These are phyloP conservation scores for Zaprionus bogoriensis DNA, from an alignment of 2,888 invertebrate species.

Conservation along the genomic window DNA sequence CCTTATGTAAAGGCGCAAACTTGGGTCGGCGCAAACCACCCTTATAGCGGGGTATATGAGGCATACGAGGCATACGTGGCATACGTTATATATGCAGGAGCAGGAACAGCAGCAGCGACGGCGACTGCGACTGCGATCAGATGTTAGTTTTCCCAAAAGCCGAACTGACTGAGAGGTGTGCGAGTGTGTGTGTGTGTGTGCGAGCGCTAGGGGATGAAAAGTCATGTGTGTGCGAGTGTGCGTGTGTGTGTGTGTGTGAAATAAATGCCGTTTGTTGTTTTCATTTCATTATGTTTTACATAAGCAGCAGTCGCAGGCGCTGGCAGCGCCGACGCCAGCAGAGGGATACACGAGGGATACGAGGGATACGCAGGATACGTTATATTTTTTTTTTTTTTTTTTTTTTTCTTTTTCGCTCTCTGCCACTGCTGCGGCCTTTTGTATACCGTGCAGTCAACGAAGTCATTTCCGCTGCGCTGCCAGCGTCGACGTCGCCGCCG, in stretches of 20 bases:
- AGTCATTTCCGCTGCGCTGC: constrained; percentile 78
- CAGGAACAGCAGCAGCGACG: constrained; percentile 27
- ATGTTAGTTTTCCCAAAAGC: constrained; percentile 82
- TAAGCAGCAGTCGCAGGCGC: constrained; percentile 49
- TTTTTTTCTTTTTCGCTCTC: neutral
- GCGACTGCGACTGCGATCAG: constrained; percentile 75
- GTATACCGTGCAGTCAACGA: constrained; percentile 78
- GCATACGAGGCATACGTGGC: constrained; percentile 16
- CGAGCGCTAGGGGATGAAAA: constrained; percentile 81
- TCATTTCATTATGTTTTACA: constrained; percentile 68
- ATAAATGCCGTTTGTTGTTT: constrained; percentile 70
- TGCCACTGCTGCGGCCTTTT: constrained; percentile 3
- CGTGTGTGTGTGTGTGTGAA: constrained; percentile 52
- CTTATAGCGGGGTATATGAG: constrained; percentile 38
- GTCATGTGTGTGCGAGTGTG: constrained; percentile 55
- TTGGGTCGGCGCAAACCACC: constrained; percentile 62
- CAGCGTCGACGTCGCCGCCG: constrained; percentile 11
- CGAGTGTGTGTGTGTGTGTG: constrained; percentile 19
- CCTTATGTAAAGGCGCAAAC: constrained; percentile 50
- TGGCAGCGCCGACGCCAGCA: constrained; percentile 11
- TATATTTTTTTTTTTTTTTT: constrained; percentile 36
- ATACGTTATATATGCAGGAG: constrained; percentile 15
- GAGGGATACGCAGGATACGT: constrained; percentile 57
- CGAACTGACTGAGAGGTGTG: constrained; percentile 53
- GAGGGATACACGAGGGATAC: constrained; percentile 18